Conservation (phyloP, 2,113 vertebrate genomes). For the Cariama cristata region DNA sequence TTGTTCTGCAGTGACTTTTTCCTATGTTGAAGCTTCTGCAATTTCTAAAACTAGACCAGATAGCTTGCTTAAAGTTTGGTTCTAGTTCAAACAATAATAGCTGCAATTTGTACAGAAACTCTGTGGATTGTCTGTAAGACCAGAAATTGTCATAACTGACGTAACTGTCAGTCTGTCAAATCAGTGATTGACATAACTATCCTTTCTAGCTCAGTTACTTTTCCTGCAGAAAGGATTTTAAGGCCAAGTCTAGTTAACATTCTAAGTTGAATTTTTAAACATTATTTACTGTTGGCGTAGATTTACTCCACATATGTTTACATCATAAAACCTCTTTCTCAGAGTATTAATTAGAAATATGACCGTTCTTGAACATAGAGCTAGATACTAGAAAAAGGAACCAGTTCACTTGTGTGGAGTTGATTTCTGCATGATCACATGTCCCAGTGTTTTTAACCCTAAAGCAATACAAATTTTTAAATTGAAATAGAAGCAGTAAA, state of each 20-base stretch:
- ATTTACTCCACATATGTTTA: background rate
- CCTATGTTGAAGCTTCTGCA: background rate
- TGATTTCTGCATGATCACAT: slow-evolving; percentile 32
- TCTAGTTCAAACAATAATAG: background rate
- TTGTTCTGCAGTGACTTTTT: background rate
- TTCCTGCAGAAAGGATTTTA: background rate
- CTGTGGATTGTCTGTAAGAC: background rate
- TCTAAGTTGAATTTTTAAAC: background rate
- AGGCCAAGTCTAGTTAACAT: slow-evolving; percentile 28
- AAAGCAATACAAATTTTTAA: slow-evolving; percentile 54
- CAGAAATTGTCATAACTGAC: slow-evolving; percentile 10
- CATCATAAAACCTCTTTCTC: background rate
- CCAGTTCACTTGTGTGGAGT: slow-evolving; percentile 34
- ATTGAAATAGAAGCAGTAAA: slow-evolving; percentile 45
- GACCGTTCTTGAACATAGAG: background rate
- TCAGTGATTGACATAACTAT: slow-evolving; percentile 16
- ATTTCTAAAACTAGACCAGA: background rate
- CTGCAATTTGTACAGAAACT: background rate
- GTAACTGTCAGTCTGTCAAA: slow-evolving; percentile 24
- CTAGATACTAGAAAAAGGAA: slow-evolving; percentile 25
- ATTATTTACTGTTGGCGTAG: background rate
- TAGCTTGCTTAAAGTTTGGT: slow-evolving; percentile 4
- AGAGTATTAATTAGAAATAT: background rate
- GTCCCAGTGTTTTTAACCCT: slow-evolving; percentile 52
- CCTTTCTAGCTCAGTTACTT: slow-evolving; percentile 34